Percentiles rank a stretch among this genome's conserved stretches.
Conservation (phyloP, 2,888 invertebrate genomes). For the Cheilosia soror region DNA sequence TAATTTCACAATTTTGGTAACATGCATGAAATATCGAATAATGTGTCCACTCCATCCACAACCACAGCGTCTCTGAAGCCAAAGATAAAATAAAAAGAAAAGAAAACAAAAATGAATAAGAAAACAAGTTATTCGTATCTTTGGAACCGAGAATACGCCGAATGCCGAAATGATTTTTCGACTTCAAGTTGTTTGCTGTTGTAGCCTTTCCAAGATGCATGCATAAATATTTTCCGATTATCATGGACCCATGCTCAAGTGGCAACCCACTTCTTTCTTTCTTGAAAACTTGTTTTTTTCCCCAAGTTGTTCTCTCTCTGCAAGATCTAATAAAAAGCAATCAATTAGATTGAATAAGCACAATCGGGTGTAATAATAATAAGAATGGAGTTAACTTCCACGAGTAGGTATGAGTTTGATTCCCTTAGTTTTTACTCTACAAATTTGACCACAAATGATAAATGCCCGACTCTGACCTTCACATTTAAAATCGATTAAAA, state of each 20-base stretch:
- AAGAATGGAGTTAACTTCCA: neutral
- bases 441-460: constrained; percentile 17
- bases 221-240: constrained; percentile 50
- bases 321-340: constrained; percentile 23
- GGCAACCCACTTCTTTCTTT: constrained; percentile 50
- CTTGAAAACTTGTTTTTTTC: constrained; percentile 21
- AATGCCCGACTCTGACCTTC: constrained; percentile 11
- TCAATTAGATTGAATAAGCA: constrained; percentile 21
- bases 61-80: constrained; percentile 77
- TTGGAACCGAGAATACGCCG: constrained; percentile 19
- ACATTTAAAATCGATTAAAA: constrained; percentile 14
- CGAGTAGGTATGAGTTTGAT: neutral
- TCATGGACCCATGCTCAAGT: constrained; percentile 45
- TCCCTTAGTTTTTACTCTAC: neutral
- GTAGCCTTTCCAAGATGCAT: constrained; percentile 39
- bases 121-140: constrained; percentile 42
- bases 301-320: constrained; percentile 10
- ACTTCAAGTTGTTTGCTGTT: constrained; percentile 51
- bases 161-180: constrained; percentile 45
- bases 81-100: constrained; percentile 75
- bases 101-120: constrained; percentile 76
- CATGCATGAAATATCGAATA: constrained; percentile 15
- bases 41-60: neutral
- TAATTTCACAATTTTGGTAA: constrained; percentile 31
- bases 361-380: neutral